These are phyloP conservation scores for Phalacrocorax pelagicus DNA, from an alignment of 2,113 vertebrate species.

Conservation along the genomic window DNA sequence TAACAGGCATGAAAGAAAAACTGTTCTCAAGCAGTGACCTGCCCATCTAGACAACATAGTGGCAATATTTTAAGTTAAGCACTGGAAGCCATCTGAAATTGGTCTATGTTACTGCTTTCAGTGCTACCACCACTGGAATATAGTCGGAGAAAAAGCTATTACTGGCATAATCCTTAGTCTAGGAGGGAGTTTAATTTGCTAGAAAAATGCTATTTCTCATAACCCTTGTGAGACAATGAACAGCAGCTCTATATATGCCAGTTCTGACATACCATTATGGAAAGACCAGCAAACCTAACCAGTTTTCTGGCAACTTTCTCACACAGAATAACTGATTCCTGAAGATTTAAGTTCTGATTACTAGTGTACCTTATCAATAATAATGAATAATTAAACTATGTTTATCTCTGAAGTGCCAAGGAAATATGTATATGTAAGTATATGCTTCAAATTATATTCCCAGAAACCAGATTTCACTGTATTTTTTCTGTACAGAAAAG, in stretches of 20 bases:
- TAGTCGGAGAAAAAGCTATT: not conserved
- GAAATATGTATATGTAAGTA: not conserved
- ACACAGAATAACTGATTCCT: not conserved
- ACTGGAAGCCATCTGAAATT: not conserved
- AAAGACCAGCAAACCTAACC: not conserved
- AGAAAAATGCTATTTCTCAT: not conserved
- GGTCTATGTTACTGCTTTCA: not conserved
- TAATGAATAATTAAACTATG: not conserved
- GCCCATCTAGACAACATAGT: not conserved
- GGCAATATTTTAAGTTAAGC: not conserved
- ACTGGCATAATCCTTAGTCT: not conserved
- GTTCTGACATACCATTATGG: not conserved
- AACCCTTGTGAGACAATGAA: not conserved
- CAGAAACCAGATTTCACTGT: not conserved
- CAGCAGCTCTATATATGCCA: not conserved
- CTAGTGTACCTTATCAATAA: not conserved
- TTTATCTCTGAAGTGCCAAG: not conserved
- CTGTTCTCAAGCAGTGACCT: not conserved
- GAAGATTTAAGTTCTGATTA: not conserved
- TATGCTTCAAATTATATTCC: not conserved
- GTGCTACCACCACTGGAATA: not conserved
- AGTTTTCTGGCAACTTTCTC: not conserved
- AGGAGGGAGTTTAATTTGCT: not conserved
- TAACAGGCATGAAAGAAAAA: not conserved
- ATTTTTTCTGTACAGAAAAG: constrained; percentile 6